Conservation (phyloP, 2,797 vertebrate species). For the Agapornis canus region DNA sequence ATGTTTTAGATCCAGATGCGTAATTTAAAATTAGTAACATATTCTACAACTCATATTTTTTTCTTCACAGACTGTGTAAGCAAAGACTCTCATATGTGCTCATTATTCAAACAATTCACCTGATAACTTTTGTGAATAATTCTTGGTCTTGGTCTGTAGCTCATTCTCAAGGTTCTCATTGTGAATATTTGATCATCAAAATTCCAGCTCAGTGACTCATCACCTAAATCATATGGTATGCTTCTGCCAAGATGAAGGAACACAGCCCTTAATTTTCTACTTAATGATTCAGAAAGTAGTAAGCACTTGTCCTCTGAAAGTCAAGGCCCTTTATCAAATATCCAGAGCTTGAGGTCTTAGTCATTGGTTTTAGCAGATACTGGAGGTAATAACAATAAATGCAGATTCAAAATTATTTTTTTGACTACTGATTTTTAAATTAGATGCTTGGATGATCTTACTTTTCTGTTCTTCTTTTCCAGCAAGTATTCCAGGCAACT, state of each 20-base stretch:
- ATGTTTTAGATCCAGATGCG: not conserved
- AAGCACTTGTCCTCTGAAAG: conserved; percentile 49
- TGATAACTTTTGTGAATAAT: conserved; percentile 34
- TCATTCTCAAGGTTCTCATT: conserved; percentile 55
- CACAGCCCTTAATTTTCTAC: conserved; percentile 48
- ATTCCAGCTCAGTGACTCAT: conserved; percentile 60
- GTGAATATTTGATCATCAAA: conserved; percentile 47
- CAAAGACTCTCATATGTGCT: not conserved
- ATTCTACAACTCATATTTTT: not conserved
- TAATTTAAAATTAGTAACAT: not conserved
- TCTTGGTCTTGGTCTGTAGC: conserved; percentile 52
- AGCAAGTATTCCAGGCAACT: not conserved
- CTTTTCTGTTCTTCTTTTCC: not conserved
- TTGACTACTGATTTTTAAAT: not conserved
- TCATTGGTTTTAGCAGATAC: not conserved
- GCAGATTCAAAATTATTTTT: not conserved
- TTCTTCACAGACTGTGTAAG: not conserved
- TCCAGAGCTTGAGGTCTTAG: not conserved
- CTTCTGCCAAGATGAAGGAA: conserved; percentile 34
- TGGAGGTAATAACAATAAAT: not conserved
- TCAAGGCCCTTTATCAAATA: conserved; percentile 41
- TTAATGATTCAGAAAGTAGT: conserved; percentile 55
- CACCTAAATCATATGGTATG: conserved; percentile 49
- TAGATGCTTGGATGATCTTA: not conserved
- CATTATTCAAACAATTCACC: conserved; percentile 41